Evolutionary conservation across 2,888 invertebrate genomes (phyloP).

Genomic region (Chironomus riparius): DNA sequence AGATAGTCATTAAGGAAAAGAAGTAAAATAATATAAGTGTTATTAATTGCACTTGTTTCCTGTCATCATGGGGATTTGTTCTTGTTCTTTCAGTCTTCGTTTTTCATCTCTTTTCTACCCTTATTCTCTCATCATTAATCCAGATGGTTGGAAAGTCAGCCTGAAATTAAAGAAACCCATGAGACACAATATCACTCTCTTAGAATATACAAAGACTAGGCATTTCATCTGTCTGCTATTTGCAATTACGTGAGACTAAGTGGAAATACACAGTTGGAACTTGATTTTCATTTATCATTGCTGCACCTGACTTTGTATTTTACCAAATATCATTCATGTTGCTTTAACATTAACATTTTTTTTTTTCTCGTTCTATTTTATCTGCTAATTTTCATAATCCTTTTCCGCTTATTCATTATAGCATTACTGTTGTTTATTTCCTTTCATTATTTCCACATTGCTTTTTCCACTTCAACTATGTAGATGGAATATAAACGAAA

Average conservation of each 20-base stretch:
- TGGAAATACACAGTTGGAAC: too few relatives aligned
- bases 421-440: neutral
- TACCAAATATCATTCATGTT: neutral
- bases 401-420: neutral
- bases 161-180: too few relatives aligned
- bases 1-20: neutral
- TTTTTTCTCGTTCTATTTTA: neutral
- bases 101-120: neutral
- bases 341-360: neutral
- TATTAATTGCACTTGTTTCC: constrained; percentile 15
- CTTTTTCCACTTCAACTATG: too few relatives aligned
- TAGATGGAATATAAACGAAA: too few relatives aligned
- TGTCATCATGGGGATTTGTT: constrained; percentile 10
- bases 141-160: too few relatives aligned
- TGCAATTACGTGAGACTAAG: too few relatives aligned
- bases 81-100: neutral
- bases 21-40: neutral
- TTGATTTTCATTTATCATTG: constrained; percentile 11
- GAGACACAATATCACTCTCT: too few relatives aligned
- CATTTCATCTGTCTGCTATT: too few relatives aligned
- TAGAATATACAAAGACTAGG: too few relatives aligned
- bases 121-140: too few relatives aligned
- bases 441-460: too few relatives aligned
- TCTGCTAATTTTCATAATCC: constrained; percentile 12
- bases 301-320: constrained; percentile 7